phyloP scores from a whole-genome alignment of 2,113 vertebrate genomes.

The Nothocercus julius region DNA sequence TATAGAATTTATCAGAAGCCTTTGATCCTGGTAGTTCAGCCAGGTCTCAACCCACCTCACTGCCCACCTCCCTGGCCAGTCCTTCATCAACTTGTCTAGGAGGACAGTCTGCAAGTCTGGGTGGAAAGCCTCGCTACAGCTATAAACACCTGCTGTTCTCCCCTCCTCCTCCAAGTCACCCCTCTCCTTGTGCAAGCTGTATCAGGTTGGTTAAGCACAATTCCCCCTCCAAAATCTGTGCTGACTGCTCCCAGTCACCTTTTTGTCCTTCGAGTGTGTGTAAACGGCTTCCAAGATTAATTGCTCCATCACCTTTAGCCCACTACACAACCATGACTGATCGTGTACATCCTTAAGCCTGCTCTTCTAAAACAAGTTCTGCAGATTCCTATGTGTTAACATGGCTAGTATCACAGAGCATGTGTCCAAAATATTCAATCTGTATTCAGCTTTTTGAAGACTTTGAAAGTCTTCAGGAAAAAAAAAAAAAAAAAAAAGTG shows the following conservation, averaged over 20 bases:
- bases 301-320: neutral
- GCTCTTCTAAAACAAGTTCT: no score
- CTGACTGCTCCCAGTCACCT: no score
- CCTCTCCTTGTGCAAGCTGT: no score
- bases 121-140: neutral
- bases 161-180: no score
- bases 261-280: neutral
- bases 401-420: neutral
- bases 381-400: neutral
- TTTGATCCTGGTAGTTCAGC: no score
- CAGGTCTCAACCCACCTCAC: no score
- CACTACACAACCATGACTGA: accelerated
- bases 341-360: neutral
- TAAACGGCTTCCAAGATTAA: neutral
- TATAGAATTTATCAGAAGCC: no score
- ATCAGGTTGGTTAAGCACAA: neutral
- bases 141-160: no score
- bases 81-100: no score
- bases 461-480: neutral
- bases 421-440: neutral
- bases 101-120: no score
- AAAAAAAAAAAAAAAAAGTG: neutral
- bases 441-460: accelerated
- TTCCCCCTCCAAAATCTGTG: neutral
- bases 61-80: neutral